A percentile compares a stretch with the other conserved stretches of the same genome.
phyloP scores from a whole-genome alignment of 2,888 invertebrate species.

The Hybos culiciformis region DNA sequence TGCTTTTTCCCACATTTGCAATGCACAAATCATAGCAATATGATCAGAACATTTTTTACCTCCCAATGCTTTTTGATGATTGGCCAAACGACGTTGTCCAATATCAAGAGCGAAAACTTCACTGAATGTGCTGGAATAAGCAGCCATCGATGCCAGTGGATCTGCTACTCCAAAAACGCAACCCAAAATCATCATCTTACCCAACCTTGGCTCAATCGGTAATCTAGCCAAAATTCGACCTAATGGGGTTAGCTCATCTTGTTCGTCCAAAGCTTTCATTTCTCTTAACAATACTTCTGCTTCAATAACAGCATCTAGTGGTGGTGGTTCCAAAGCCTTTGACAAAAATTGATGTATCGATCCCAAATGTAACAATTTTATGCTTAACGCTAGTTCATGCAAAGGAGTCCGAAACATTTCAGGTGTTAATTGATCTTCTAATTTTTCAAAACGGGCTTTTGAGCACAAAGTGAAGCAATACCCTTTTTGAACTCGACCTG shows the following conservation, averaged over 20 bases:
- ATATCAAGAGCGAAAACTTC: constrained; percentile 82
- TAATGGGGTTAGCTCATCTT: constrained; percentile 82
- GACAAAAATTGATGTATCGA: constrained; percentile 88
- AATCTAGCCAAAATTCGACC: constrained; percentile 87
- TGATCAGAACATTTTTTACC: constrained; percentile 88
- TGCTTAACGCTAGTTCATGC: constrained; percentile 85
- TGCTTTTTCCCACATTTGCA: constrained; percentile 67
- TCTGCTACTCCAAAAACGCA: constrained; percentile 83
- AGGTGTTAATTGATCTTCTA: constrained; percentile 85
- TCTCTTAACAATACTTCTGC: constrained; percentile 76
- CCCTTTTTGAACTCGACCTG: constrained; percentile 88
- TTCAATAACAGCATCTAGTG: constrained; percentile 94
- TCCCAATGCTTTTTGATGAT: constrained; percentile 73
- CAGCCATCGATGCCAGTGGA: constrained; percentile 84
- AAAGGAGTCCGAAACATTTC: constrained; percentile 97
- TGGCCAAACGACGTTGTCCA: constrained; percentile 58
- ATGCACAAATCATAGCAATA: constrained; percentile 85
- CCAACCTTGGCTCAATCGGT: constrained; percentile 91
- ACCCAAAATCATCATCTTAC: constrained; percentile 95
- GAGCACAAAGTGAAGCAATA: constrained; percentile 90
- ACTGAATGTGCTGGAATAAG: constrained; percentile 88
- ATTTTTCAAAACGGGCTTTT: constrained; percentile 50
- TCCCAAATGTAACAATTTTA: constrained; percentile 75
- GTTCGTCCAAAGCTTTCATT: constrained; percentile 78
- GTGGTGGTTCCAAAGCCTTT: constrained; percentile 92